Base-by-base conservation (phyloP, 2,797 vertebrate species). In the Rhodeus uyekii region DNA sequence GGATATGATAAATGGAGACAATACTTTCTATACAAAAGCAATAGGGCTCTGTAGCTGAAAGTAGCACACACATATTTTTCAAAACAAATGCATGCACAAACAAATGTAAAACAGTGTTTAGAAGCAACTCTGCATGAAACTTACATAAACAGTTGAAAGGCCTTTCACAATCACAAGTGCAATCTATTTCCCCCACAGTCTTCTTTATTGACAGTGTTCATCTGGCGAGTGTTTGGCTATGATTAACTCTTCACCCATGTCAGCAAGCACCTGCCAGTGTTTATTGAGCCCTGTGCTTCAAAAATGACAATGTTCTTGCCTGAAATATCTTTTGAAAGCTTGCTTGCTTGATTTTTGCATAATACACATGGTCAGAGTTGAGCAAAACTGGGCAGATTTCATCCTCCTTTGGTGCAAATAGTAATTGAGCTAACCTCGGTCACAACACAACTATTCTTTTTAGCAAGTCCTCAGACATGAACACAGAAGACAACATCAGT, bases 291-390 rank as follows among this genome's bases (percentile, higher is more conserved):
- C 50, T 63, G 53, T 53, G 8, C 81, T 76, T 58, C 80, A 75
- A 72, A 86, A 71, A 86, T 27, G 48, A 83, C 85, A 48, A 71
- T 85, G 78, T 86, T 87, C 71, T 78, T 74, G 65, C 44, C 74
- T 84, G 78, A 88, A 87, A 87, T 83, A 48, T 72, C 87, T 85
- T 90, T 81, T 78, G 84, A 87, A 74, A 88, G 86, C 80, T 87
- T 89, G 84, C 78, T 86, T 89, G 86, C 89, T 85, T n/a, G 61
- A 68, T 8, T 77, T 75, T 48, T 14, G 32, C 13, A 67, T 65
- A 67, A 29, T 39, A 34, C 34, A n/a, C 39, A 42, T 13, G 6
- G 18, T 63, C 3, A 72, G 73, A 63, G 10, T 50, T 3, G 50
- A 19, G n/a, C 5, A 34, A 8, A 63, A 63, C 10, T 22, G 2